Conservation (phyloP, 1,140 invertebrate species). For the Eupeodes corollae region DNA sequence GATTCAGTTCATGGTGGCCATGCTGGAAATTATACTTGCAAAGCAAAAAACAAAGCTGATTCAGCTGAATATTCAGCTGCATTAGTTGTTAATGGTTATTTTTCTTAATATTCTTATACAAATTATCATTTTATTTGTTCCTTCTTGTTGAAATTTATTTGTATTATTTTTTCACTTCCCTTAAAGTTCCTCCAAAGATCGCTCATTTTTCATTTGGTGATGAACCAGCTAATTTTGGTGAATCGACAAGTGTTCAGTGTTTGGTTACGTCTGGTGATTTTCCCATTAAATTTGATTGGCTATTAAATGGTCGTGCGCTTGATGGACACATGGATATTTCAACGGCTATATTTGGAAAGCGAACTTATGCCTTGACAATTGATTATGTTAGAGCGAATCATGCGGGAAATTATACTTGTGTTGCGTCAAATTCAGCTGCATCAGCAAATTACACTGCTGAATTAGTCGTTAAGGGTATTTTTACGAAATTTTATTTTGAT, state of each 20-base stretch:
- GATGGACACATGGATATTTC: slow-evolving; percentile 43
- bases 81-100: slow-evolving; percentile 54
- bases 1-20: slow-evolving; percentile 55
- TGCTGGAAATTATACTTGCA: slow-evolving; percentile 62
- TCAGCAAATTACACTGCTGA: slow-evolving; percentile 50
- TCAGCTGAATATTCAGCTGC: slow-evolving; percentile 49
- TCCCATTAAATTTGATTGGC: slow-evolving; percentile 54
- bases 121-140: slow-evolving; percentile 5
- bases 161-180: neutral
- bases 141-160: slow-evolving; percentile 5
- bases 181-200: slow-evolving; percentile 54
- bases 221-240: slow-evolving; percentile 57
- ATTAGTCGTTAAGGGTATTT: slow-evolving; percentile 56
- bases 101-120: slow-evolving; percentile 6
- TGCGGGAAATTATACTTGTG: slow-evolving; percentile 66
- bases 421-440: slow-evolving; percentile 57
- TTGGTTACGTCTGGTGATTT: slow-evolving; percentile 64
- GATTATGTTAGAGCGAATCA: slow-evolving; percentile 43
- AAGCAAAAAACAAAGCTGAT: slow-evolving; percentile 54
- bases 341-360: slow-evolving; percentile 27
- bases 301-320: slow-evolving; percentile 42
- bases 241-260: slow-evolving; percentile 58
- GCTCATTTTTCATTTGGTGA: slow-evolving; percentile 51
- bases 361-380: slow-evolving; percentile 34
- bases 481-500: neutral